Evolutionary conservation across 2,888 invertebrate genomes (phyloP).

Genomic region (Drosophila peninsularis): DNA sequence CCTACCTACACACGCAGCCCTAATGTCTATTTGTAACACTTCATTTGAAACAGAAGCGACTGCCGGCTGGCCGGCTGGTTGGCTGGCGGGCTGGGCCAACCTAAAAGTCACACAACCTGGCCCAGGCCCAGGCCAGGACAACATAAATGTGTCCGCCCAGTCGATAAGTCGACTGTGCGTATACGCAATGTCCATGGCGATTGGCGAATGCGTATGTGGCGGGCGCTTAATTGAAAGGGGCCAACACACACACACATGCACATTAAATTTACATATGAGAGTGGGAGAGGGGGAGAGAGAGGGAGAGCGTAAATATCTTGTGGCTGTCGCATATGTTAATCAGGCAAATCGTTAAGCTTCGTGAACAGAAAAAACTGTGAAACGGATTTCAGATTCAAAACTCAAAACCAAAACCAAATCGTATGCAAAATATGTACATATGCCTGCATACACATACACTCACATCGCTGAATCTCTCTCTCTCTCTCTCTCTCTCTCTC

Average conservation of each 20-base stretch:
- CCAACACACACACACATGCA: conserved; percentile 20
- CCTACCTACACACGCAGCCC: conserved; percentile 29
- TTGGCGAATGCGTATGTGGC: conserved; percentile 17
- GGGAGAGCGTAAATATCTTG: conserved; percentile 1
- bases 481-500: background rate
- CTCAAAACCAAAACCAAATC: conserved; percentile 50
- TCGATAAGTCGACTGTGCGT: conserved; percentile 59
- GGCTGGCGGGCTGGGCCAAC: conserved; percentile 8
- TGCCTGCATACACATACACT: conserved; percentile 18
- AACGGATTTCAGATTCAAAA: conserved; percentile 52
- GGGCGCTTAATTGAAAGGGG: conserved; percentile 53
- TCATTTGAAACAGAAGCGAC: conserved; percentile 72
- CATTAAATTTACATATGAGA: background rate
- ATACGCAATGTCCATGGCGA: conserved; percentile 44
- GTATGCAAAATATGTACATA: conserved; percentile 56
- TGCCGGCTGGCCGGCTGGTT: conserved; percentile 12
- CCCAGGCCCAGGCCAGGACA: background rate
- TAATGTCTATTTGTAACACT: conserved; percentile 76
- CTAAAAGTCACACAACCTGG: conserved; percentile 37
- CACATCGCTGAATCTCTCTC: background rate
- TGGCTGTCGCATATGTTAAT: conserved; percentile 50
- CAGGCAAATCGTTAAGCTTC: conserved; percentile 42
- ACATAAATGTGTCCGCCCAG: conserved; percentile 35
- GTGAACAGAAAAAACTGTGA: conserved; percentile 12
- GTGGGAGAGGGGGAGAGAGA: too few relatives aligned